These are phyloP conservation scores for Ectemnius cavifrons DNA, from an alignment of 2,888 invertebrate genomes.

Conservation along the genomic window DNA sequence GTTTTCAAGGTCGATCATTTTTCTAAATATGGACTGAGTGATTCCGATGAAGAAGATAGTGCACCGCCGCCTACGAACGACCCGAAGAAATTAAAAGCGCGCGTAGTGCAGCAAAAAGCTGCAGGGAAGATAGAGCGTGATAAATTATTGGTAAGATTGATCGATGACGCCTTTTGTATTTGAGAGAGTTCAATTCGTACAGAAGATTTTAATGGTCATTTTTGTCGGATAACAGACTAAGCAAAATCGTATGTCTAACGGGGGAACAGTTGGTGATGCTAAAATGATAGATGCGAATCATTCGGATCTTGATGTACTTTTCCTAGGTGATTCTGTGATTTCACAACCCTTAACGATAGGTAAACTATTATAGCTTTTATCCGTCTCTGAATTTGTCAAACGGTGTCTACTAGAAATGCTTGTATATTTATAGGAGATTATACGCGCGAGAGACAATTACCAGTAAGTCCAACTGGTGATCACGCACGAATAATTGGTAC, in stretches of 20 bases:
- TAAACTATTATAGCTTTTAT: background rate
- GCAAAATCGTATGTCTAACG: background rate
- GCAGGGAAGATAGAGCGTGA: slow-evolving; percentile 28
- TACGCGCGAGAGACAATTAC: slow-evolving; percentile 60
- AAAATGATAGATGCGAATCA: slow-evolving; percentile 22
- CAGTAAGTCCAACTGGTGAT: slow-evolving; percentile 82
- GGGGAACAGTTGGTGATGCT: background rate
- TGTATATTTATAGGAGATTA: slow-evolving; percentile 53
- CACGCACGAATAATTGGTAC: slow-evolving; percentile 83
- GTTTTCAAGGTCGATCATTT: slow-evolving; percentile 97
- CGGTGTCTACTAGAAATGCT: background rate
- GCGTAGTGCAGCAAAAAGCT: slow-evolving; percentile 22
- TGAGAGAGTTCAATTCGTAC: too few relatives aligned
- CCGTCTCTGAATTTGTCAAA: background rate
- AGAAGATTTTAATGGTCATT: background rate
- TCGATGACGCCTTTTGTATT: background rate
- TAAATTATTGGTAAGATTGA: slow-evolving; percentile 31
- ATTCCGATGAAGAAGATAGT: slow-evolving; percentile 91
- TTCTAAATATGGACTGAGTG: slow-evolving; percentile 94
- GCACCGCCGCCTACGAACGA: slow-evolving; percentile 72
- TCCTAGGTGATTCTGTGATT: background rate
- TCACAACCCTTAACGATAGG: background rate
- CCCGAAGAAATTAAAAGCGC: slow-evolving; percentile 52
- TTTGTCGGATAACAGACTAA: background rate
- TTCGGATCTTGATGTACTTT: slow-evolving; percentile 11